These are phyloP conservation scores for Equus przewalskii DNA, from an alignment of 2,113 vertebrate genomes.

Conservation along the genomic window DNA sequence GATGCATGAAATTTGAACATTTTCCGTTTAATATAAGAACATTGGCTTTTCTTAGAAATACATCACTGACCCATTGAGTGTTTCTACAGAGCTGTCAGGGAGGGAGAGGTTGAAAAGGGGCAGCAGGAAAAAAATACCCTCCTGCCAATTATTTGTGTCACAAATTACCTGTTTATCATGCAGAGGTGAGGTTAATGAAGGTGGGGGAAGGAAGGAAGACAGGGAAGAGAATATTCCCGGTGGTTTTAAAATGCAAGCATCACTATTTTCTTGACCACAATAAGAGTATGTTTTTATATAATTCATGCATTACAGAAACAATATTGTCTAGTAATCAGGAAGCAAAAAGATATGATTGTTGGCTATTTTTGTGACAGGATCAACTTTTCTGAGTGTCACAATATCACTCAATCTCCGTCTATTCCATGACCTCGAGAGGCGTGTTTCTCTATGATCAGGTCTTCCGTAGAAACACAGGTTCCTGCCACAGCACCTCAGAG, in stretches of 20 bases:
- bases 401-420: neutral
- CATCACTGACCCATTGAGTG: neutral
- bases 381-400: neutral
- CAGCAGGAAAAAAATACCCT: neutral
- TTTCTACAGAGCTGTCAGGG: neutral
- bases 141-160: neutral
- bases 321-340: neutral
- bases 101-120: neutral
- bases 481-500: rapidly evolving
- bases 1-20: slow-evolving; percentile 65
- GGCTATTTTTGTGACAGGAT: neutral
- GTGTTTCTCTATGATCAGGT: rapidly evolving
- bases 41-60: slow-evolving; percentile 53
- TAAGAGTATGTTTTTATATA: neutral
- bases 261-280: neutral
- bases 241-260: neutral
- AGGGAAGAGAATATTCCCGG: neutral
- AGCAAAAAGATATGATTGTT: neutral
- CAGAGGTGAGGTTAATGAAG: neutral
- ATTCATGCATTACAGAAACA: neutral
- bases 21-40: slow-evolving; percentile 48
- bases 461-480: neutral
- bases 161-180: neutral
- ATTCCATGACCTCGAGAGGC: neutral
- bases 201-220: neutral